Evolutionary conservation across 1,140 invertebrate genomes (phyloP).

Genomic region (Aleiodes sp.): DNA sequence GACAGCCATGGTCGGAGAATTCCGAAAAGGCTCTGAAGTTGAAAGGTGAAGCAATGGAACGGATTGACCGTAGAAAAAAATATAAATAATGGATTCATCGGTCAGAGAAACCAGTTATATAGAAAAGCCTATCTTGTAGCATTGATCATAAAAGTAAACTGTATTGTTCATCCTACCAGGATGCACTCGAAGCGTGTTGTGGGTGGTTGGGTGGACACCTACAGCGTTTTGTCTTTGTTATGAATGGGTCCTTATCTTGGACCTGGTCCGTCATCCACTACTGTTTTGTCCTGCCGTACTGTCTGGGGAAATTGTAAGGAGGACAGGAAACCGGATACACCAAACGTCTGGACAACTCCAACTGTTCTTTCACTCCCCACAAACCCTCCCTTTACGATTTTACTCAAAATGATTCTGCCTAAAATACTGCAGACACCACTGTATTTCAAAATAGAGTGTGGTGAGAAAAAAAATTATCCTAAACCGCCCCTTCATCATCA

Average conservation of each 20-base stretch:
- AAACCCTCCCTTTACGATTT: slow-evolving; percentile 12
- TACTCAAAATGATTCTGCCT: background rate
- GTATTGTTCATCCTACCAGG: background rate
- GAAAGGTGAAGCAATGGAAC: no score
- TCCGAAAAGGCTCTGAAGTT: no score
- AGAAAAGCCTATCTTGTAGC: slow-evolving; percentile 16
- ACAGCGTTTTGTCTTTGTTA: slow-evolving; percentile 65
- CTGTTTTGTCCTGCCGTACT: slow-evolving; percentile 38
- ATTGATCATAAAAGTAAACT: slow-evolving; percentile 43
- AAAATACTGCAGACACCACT: background rate
- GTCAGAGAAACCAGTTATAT: no score
- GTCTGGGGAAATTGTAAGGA: slow-evolving; percentile 59
- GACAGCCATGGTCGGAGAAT: background rate
- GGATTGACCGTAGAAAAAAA: no score
- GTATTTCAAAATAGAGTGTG: background rate
- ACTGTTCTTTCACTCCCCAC: slow-evolving; percentile 23
- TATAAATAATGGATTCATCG: no score
- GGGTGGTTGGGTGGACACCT: slow-evolving; percentile 31
- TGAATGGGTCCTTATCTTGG: slow-evolving; percentile 64
- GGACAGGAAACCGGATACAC: slow-evolving; percentile 60
- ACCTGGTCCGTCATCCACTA: slow-evolving; percentile 59
- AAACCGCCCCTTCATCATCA: background rate
- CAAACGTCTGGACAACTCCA: slow-evolving; percentile 55
- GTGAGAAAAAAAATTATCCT: background rate
- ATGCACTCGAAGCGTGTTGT: slow-evolving; percentile 14